These are phyloP conservation scores for Euura lappo DNA, from an alignment of 1,140 invertebrate species.

Conservation along the genomic window DNA sequence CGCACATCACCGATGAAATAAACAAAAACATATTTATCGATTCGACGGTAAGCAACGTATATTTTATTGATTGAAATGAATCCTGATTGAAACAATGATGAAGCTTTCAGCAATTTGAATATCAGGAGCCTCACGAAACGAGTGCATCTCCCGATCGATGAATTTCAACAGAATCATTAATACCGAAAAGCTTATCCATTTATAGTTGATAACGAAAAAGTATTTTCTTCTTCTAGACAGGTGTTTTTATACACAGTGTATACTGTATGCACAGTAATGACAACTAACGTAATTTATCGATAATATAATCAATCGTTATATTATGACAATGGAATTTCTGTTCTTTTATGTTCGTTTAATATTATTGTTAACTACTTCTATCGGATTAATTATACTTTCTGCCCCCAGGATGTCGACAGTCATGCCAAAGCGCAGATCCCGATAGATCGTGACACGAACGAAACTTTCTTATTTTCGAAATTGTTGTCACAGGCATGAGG, in stretches of 20 bases:
- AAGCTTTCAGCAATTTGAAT: constrained; percentile 5
- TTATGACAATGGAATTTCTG: background rate
- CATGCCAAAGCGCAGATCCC: background rate
- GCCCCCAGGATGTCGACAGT: background rate
- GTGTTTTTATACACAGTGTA: background rate
- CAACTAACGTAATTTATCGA: background rate
- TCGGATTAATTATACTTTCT: background rate
- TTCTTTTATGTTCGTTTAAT: background rate
- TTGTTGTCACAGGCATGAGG: no score
- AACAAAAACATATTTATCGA: background rate
- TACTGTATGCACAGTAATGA: background rate
- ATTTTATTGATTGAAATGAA: background rate
- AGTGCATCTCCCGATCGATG: background rate
- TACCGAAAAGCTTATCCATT: background rate
- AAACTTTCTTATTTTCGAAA: background rate
- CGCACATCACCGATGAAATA: background rate
- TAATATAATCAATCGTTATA: background rate
- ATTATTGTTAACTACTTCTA: background rate
- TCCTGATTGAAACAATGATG: background rate
- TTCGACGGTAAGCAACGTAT: background rate
- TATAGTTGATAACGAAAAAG: background rate
- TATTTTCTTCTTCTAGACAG: background rate
- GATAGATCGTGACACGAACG: background rate
- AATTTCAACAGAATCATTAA: background rate
- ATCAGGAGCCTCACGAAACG: background rate